Base-by-base conservation (phyloP, 2,888 invertebrate genomes). In the Cerastoderma edule region DNA sequence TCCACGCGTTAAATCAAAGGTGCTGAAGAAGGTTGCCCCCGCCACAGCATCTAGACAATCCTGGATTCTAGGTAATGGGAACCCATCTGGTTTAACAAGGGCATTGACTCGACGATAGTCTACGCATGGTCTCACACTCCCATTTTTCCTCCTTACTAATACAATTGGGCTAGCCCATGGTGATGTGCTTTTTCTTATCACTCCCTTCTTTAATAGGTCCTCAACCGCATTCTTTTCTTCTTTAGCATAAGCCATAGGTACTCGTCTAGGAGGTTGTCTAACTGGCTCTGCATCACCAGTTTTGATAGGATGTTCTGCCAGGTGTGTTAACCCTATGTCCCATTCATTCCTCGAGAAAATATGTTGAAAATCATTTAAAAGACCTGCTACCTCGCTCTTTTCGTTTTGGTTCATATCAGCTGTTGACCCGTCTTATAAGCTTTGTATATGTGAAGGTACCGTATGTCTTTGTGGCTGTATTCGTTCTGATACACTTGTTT, bases 251-350 rank as follows among this genome's bases (percentile, higher is more conserved):
- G 72, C 69, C 54, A 77, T 30, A 0, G 70, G 77, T 1, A 84
- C 78, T 24, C 67, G 57, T 33, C 76, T 78, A 28, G 78, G 72
- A 6, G 66, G 46, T 50, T 84, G 82, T n/a, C 70, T 76, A 4
- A 82, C 48, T 10, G 77, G 76, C 35, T 24, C 63, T 2, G 78
- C 70, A 50, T 80, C 70, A 1, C 74, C 73, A 28, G 76, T 80
- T 22, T 74, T 65, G 27, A 73, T 78, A 4, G 56, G 22, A 48
- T 83, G 83, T 35, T 75, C 71, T 13, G 65, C 65, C 22, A 83
- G 22, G 53, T 80, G 24, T 6, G 83, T 83, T 2, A 72, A 13
- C 16, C 83, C 80, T 33, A 83, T 28, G 54, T 83, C 73, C 56
- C 67, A 66, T 16, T 79, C 79, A 24, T 68, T 19, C 39, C 46